These are phyloP conservation scores for Sitophilus oryzae DNA, from an alignment of 1,140 invertebrate genomes.

Conservation along the genomic window DNA sequence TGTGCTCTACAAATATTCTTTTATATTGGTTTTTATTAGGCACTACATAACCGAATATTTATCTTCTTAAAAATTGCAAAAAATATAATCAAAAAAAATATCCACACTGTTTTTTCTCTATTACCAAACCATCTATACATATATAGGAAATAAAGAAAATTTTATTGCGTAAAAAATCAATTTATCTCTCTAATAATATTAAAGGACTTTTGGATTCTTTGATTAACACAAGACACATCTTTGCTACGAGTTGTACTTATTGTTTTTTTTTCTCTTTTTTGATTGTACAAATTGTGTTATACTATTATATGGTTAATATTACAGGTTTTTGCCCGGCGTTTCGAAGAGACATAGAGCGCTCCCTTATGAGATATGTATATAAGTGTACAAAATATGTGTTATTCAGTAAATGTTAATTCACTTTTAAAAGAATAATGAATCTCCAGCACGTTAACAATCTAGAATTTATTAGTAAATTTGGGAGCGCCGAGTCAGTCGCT, in stretches of 20 bases:
- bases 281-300: conserved; percentile 45
- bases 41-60: too few species aligned
- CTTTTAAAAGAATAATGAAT: conserved; percentile 34
- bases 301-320: conserved; percentile 38
- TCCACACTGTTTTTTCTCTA: too few species aligned
- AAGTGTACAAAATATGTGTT: conserved; percentile 40
- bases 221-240: conserved; percentile 37
- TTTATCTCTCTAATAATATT: conserved; percentile 38
- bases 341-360: conserved; percentile 26
- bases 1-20: too few species aligned
- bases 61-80: too few species aligned
- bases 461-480: conserved; percentile 22
- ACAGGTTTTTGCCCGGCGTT: conserved; percentile 32
- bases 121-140: not conserved
- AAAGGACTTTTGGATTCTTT: conserved; percentile 25
- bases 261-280: conserved; percentile 34
- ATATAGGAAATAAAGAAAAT: not conserved
- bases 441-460: conserved; percentile 33
- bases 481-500: conserved; percentile 17
- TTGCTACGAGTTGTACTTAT: conserved; percentile 45
- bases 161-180: conserved; percentile 31
- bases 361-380: conserved; percentile 31
- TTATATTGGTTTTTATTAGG: too few species aligned
- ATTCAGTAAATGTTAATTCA: conserved; percentile 31
- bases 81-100: too few species aligned